These are phyloP conservation scores for Lagopus leucura DNA, from an alignment of 2,113 vertebrate species.

Conservation along the genomic window DNA sequence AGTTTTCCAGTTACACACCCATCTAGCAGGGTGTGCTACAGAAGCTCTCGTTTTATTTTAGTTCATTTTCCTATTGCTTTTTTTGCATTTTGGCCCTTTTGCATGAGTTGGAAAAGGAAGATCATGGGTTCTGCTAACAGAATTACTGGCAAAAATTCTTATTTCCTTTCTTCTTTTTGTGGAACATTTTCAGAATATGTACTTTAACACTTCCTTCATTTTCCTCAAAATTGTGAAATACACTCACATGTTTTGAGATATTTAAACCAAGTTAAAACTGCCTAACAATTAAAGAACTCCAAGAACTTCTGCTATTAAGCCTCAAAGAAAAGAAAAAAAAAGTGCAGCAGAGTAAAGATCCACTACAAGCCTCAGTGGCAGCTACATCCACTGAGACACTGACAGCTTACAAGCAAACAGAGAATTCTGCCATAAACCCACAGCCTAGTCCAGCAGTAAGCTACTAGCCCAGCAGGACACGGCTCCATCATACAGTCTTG, in stretches of 20 bases:
- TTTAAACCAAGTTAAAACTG: not conserved
- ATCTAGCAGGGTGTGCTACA: constrained; percentile 14
- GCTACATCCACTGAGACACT: not conserved
- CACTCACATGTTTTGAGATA: not conserved
- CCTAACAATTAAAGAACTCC: not conserved
- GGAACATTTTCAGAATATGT: not conserved
- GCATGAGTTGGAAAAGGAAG: constrained; percentile 28
- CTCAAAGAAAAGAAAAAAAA: not conserved
- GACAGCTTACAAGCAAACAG: not conserved
- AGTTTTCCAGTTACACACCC: constrained; percentile 38
- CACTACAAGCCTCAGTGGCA: not conserved
- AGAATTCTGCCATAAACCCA: accelerated
- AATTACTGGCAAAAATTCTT: constrained; percentile 38
- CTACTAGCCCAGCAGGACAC: not conserved
- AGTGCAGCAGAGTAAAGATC: not conserved
- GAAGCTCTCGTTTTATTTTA: constrained; percentile 20
- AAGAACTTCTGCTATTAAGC: not conserved
- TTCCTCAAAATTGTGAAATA: not conserved
- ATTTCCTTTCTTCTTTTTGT: constrained; percentile 22
- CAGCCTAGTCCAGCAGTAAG: not conserved
- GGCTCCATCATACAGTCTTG: not conserved
- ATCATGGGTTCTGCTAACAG: constrained; percentile 8
- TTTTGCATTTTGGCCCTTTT: constrained; percentile 19
- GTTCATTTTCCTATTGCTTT: constrained; percentile 6
- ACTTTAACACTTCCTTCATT: not conserved